These are phyloP conservation scores for Motacilla alba DNA, from an alignment of 2,113 vertebrate genomes.

Conservation along the genomic window DNA sequence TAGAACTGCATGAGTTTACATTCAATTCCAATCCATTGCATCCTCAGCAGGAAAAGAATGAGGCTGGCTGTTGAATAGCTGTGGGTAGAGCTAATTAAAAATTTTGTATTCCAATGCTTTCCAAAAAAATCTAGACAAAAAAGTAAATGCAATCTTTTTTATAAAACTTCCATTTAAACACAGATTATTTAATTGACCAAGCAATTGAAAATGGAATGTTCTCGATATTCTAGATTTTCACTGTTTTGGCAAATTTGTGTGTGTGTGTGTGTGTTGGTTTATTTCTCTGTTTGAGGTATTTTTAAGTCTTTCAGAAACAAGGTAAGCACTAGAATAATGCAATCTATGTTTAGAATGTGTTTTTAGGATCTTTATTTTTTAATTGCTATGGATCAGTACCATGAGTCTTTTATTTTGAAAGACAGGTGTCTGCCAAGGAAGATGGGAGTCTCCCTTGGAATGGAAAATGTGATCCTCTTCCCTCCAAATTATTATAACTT, in stretches of 20 bases:
- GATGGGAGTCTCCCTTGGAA: neutral
- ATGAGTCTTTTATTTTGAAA: neutral
- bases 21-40: neutral
- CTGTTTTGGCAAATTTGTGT: neutral
- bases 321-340: neutral
- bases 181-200: neutral
- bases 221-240: neutral
- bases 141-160: neutral
- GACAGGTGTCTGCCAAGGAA: neutral
- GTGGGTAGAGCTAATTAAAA: neutral
- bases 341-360: neutral
- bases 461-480: neutral
- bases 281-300: neutral
- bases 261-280: neutral
- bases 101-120: neutral
- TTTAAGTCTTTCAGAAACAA: neutral
- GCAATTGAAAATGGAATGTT: neutral
- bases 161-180: neutral
- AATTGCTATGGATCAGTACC: neutral
- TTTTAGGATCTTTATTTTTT: neutral
- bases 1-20: neutral
- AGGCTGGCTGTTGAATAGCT: neutral
- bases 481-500: neutral
- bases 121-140: neutral
- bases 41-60: neutral